A percentile compares a stretch with the other conserved stretches of the same genome.
These are phyloP conservation scores for Meghimatium bilineatum DNA, from an alignment of 2,888 invertebrate species.

Conservation along the genomic window DNA sequence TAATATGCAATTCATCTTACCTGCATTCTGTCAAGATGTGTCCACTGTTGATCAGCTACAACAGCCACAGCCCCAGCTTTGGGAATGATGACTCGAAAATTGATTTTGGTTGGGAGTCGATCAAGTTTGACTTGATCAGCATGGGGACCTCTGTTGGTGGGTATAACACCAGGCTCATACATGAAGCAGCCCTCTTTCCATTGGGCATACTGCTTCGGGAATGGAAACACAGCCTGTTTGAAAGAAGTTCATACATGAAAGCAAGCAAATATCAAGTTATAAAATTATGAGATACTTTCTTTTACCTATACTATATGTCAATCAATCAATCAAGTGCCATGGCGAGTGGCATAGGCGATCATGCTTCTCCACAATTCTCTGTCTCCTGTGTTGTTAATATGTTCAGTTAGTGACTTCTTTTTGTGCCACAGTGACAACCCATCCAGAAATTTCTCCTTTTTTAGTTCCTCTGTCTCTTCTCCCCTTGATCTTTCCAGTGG, in stretches of 20 bases:
- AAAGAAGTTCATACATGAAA: neutral
- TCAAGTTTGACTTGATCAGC: conserved; percentile 52
- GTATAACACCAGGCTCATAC: conserved; percentile 70
- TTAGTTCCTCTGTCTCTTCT: too few relatives aligned
- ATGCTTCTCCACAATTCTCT: too few relatives aligned
- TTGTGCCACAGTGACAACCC: too few relatives aligned
- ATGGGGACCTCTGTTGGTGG: conserved; percentile 56
- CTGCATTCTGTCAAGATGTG: conserved; percentile 68
- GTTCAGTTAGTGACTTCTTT: too few relatives aligned
- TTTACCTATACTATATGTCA: too few relatives aligned
- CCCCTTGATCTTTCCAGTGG: too few relatives aligned
- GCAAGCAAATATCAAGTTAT: too few relatives aligned
- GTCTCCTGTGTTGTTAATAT: too few relatives aligned
- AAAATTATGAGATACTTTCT: too few relatives aligned
- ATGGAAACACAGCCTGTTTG: conserved; percentile 62
- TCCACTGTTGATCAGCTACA: conserved; percentile 76
- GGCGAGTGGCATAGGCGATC: too few relatives aligned
- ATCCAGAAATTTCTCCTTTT: too few relatives aligned
- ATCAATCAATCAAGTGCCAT: too few relatives aligned
- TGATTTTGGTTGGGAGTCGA: conserved; percentile 56
- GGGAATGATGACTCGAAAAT: conserved; percentile 73
- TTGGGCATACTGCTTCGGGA: conserved; percentile 77
- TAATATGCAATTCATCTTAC: conserved; percentile 43
- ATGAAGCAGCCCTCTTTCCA: conserved; percentile 78
- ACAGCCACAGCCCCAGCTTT: conserved; percentile 75